phyloP scores from a whole-genome alignment of 2,888 invertebrate genomes.

The Andrena bucephala region DNA sequence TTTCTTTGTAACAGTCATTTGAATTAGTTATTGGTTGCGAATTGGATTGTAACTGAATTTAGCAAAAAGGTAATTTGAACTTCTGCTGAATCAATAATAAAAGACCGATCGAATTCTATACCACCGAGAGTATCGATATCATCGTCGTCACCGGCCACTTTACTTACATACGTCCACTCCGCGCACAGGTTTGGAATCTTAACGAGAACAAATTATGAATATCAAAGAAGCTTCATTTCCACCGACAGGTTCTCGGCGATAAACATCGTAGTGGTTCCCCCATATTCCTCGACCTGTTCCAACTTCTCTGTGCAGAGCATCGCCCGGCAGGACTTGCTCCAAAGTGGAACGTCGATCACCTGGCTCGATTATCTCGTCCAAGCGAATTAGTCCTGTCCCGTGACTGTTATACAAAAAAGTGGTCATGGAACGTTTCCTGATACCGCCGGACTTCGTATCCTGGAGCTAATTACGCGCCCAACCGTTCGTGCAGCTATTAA shows the following conservation, averaged over 20 bases:
- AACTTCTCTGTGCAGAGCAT: neutral
- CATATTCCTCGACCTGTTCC: neutral
- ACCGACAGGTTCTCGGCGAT: neutral
- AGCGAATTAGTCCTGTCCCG: neutral
- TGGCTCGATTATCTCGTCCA: slow-evolving; percentile 1
- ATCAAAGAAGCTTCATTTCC: neutral
- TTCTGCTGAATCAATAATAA: neutral
- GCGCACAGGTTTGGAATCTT: slow-evolving; percentile 1
- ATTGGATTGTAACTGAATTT: neutral
- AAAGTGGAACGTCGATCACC: slow-evolving; percentile 43
- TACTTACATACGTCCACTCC: neutral
- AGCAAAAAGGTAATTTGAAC: neutral
- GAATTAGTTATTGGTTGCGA: neutral
- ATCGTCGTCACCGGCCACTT: neutral
- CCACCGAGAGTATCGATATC: neutral
- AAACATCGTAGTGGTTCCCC: slow-evolving; percentile 11
- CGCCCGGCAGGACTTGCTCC: slow-evolving; percentile 5
- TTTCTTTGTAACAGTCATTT: no score
- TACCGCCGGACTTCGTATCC: slow-evolving; percentile 18
- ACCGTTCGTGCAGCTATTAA: slow-evolving; percentile 17
- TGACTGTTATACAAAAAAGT: slow-evolving; percentile 34
- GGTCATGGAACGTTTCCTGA: slow-evolving; percentile 34
- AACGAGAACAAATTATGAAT: slow-evolving; percentile 20
- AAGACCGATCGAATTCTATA: neutral
- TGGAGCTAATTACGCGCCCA: slow-evolving; percentile 31